Evolutionary conservation across 35 echinoderm and acorn worm species (phyloP), one percentile per base, ranked within the genome.

Genomic region (Apostichopus japonicus): DNA sequence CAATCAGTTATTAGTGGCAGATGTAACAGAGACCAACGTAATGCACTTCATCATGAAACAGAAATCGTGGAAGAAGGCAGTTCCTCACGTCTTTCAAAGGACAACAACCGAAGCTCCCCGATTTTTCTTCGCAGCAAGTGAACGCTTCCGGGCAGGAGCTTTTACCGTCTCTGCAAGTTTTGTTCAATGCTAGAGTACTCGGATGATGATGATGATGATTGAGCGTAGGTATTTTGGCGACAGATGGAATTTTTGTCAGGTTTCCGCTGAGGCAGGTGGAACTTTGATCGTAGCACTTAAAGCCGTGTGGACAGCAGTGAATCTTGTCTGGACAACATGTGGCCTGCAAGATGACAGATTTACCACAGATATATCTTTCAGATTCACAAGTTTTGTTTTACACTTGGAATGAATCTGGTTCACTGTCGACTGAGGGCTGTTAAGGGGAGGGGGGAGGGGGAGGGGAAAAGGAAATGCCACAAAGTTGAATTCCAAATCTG

Each of bases 281-380:
- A 17, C 59, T 54, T 11, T 78, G 10, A 55, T 72, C 78, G 22
- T 94, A 86, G 21, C 93, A 94, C 25, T 59, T 94, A 77, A 76
- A 90, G 75, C 93, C 93, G 19, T 94, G 25, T 23, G 93, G 93
- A 72, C 93, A 94, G 87, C 93, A 94, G 52, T 94, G 93, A 17
- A 80, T 22, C 21, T 55, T 86, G 73, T 94, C 93, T 52, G 25
- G 23, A 22, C 92, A 93, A 53, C 92, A 93, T 6, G 72, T 78
- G 15, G 92, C 92, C 92, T 93, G 75, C 75, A 78, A 75, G 71
- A 75, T 75, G 71, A 75, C 71, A 44, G 33, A 61, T 61, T 2
- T 61, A 61, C 57, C 57, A 61, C 57, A 61, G 13, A 61, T 61
- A 10, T 61, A 61, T 61, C 5, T 61, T 61, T 61, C 13, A 8